phyloP scores from a whole-genome alignment of 2,888 invertebrate species.

The Drosophila birchii region DNA sequence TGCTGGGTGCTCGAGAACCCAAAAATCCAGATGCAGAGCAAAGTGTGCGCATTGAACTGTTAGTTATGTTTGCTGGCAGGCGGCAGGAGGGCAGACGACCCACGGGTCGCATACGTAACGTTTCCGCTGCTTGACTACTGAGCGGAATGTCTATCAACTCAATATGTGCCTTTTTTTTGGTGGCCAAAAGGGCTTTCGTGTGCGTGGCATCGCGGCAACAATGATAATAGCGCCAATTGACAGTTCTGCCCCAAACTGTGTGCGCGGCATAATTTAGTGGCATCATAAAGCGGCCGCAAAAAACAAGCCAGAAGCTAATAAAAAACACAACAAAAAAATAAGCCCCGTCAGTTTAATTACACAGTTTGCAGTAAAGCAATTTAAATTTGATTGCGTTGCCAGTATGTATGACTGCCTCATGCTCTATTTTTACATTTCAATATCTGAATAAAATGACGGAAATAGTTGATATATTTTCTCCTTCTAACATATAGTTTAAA shows the following conservation, averaged over 20 bases:
- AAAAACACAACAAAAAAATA: neutral
- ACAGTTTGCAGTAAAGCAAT: constrained; percentile 29
- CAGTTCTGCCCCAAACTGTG: constrained; percentile 47
- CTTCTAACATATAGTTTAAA: neutral
- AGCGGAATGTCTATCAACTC: constrained; percentile 52
- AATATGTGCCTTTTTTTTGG: constrained; percentile 13
- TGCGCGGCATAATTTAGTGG: constrained; percentile 52
- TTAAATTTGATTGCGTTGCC: neutral
- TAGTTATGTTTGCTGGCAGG: constrained; percentile 68
- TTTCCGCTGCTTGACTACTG: constrained; percentile 57
- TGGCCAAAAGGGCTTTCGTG: constrained; percentile 30
- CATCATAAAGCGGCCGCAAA: constrained; percentile 40
- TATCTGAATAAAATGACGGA: neutral
- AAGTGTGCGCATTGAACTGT: constrained; percentile 72
- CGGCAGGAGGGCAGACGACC: constrained; percentile 21
- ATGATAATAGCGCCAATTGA: constrained; percentile 56
- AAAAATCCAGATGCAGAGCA: constrained; percentile 21
- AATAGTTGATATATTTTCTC: neutral
- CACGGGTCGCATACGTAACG: constrained; percentile 61
- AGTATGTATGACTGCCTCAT: neutral
- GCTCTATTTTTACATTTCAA: neutral
- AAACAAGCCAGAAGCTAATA: constrained; percentile 4
- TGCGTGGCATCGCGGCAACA: constrained; percentile 27
- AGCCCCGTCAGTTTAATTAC: constrained; percentile 29
- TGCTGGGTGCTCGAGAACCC: constrained; percentile 48